A percentile compares a stretch with the other conserved stretches of the same genome.
phyloP scores from a whole-genome alignment of 2,797 vertebrate species.

The Sandelia bainsii region DNA sequence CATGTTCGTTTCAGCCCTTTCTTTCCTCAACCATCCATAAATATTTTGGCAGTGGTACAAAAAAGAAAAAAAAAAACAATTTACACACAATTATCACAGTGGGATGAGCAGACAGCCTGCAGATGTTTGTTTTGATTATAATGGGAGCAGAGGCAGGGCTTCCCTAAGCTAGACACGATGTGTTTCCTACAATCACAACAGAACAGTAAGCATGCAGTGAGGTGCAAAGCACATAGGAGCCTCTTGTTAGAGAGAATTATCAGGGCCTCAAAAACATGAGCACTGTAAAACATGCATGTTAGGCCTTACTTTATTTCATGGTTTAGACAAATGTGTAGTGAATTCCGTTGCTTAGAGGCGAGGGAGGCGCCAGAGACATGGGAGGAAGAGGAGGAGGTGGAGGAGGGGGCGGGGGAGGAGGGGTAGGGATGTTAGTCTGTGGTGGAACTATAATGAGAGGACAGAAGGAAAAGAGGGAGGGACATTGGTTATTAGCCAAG shows the following conservation, averaged over 20 bases:
- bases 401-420: conserved; percentile 86
- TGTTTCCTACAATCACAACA: conserved; percentile 64
- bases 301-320: conserved; percentile 91
- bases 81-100: conserved; percentile 85
- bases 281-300: conserved; percentile 77
- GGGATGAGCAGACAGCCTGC: conserved; percentile 76
- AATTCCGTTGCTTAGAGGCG: conserved; percentile 95
- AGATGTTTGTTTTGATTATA: conserved; percentile 82
- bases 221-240: conserved; percentile 46
- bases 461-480: conserved; percentile 78
- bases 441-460: conserved; percentile 89
- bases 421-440: conserved; percentile 86
- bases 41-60: conserved; percentile 80
- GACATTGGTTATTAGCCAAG: conserved; percentile 58
- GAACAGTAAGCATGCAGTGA: conserved; percentile 54
- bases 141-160: conserved; percentile 64
- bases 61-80: conserved; percentile 71
- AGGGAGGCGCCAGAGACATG: conserved; percentile 86
- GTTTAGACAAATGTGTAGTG: conserved; percentile 99
- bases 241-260: conserved; percentile 57
- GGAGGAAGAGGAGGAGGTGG: conserved; percentile 85
- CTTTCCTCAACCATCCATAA: conserved; percentile 70
- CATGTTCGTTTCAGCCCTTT: conserved; percentile 70
- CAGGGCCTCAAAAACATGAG: conserved; percentile 66
- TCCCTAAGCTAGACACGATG: conserved; percentile 60